phyloP scores from a whole-genome alignment of 35 echinoderm and acorn worm genomes.

The Apostichopus californicus region DNA sequence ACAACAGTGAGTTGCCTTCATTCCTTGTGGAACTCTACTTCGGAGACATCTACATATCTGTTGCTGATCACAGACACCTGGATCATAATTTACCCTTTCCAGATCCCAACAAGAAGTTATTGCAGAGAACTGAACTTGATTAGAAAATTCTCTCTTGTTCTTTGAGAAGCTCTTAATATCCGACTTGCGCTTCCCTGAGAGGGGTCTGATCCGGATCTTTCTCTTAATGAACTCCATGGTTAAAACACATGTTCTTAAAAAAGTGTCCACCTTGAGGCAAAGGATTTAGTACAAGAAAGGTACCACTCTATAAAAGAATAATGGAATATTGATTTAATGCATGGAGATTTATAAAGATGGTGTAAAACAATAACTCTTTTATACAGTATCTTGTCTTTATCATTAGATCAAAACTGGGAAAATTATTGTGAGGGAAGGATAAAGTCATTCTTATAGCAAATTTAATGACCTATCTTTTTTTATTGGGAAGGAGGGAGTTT shows the following conservation, averaged over 20 bases:
- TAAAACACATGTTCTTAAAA: constrained; percentile 5
- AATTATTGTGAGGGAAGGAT: too few species aligned
- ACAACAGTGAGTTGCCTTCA: neutral
- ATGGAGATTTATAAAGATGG: neutral
- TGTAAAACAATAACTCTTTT: too few species aligned
- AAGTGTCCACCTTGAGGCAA: neutral
- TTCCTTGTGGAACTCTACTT: neutral
- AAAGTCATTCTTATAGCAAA: too few species aligned
- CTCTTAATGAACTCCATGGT: constrained; percentile 22
- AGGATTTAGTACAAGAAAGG: neutral
- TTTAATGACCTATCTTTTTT: too few species aligned
- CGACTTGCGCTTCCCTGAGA: neutral
- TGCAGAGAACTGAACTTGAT: neutral
- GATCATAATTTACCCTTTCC: neutral
- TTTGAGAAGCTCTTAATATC: neutral
- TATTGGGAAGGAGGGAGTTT: too few species aligned
- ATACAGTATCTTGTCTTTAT: too few species aligned
- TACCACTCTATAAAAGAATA: constrained; percentile 8
- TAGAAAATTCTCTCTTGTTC: neutral
- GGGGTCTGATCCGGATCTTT: neutral
- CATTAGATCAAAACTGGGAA: too few species aligned
- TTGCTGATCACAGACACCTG: neutral
- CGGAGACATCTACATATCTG: neutral
- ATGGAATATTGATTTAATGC: neutral
- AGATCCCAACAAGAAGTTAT: neutral